These are phyloP conservation scores for Regulus satrapa DNA, from an alignment of 2,113 vertebrate genomes.

Conservation along the genomic window DNA sequence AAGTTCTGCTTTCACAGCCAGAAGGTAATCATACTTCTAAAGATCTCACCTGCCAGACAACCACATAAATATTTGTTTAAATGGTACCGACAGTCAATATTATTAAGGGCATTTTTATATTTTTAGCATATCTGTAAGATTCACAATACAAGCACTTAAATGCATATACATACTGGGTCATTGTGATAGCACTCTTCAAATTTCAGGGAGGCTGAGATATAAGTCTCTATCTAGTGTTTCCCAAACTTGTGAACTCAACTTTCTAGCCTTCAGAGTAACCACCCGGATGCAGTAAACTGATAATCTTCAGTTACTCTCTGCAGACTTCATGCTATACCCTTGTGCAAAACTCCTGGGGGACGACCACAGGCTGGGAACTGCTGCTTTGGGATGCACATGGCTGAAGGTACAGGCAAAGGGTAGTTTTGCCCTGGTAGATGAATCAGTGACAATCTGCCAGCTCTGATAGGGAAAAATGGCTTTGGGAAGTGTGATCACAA, in stretches of 20 bases:
- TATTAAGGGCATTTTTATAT: not conserved
- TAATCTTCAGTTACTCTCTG: not conserved
- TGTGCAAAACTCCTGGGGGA: not conserved
- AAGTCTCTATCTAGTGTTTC: not conserved
- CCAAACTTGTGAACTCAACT: not conserved
- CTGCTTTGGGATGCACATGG: not conserved
- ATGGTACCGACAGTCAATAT: not conserved
- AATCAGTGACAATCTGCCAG: not conserved
- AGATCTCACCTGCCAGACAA: not conserved
- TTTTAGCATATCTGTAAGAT: not conserved
- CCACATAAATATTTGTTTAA: not conserved
- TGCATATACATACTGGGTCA: not conserved
- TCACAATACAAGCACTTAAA: not conserved
- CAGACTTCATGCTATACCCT: not conserved
- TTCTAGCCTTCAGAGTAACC: not conserved
- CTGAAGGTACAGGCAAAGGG: not conserved
- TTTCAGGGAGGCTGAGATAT: not conserved
- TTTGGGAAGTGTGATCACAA: not conserved
- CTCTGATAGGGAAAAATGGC: not conserved
- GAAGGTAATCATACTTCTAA: not conserved
- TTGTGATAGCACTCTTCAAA: not conserved
- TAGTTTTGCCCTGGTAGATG: not conserved
- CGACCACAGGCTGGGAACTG: not conserved
- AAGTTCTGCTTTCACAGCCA: constrained; percentile 3
- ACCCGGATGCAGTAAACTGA: not conserved